A percentile compares a stretch with the other conserved stretches of the same genome.
Conservation (phyloP, 2,797 vertebrate species). For the Tenualosa ilisha region DNA sequence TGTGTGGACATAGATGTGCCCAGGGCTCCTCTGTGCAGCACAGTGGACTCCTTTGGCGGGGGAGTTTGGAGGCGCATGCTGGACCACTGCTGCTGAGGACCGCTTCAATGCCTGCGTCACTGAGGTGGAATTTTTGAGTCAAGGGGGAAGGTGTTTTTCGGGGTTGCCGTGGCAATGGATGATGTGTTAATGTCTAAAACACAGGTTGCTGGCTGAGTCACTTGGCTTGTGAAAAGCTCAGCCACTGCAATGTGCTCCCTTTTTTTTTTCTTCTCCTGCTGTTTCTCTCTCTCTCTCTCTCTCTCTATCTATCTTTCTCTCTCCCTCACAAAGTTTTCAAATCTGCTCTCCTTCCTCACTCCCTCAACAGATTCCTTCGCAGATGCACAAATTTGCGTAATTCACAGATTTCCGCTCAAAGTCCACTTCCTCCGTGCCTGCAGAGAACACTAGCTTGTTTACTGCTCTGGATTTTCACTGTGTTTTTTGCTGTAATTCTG, state of each 20-base stretch:
- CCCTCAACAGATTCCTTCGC: not conserved
- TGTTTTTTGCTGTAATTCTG: too few relatives aligned
- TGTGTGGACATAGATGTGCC: not conserved
- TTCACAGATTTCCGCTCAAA: not conserved
- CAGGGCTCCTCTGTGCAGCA: not conserved
- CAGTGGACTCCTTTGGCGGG: not conserved
- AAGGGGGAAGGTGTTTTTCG: slow-evolving; percentile 52
- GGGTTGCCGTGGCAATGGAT: slow-evolving; percentile 57
- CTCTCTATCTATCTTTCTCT: not conserved
- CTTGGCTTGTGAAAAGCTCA: slow-evolving; percentile 33
- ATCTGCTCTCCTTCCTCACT: not conserved
- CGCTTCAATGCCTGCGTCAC: not conserved
- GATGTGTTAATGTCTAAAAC: slow-evolving; percentile 57
- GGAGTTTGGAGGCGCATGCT: not conserved
- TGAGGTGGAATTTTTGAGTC: slow-evolving; percentile 57
- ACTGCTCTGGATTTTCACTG: too few relatives aligned
- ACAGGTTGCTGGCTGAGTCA: slow-evolving; percentile 41
- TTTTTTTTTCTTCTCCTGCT: not conserved
- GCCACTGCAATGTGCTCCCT: not conserved
- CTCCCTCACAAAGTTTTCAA: too few relatives aligned
- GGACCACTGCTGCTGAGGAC: not conserved
- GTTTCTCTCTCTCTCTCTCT: not conserved
- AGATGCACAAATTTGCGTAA: not conserved
- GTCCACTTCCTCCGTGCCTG: not conserved
- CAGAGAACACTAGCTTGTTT: not conserved